A percentile compares a stretch with the other conserved stretches of the same genome.
Conservation (phyloP, 2,888 invertebrate genomes). For the Mythimna impura region DNA sequence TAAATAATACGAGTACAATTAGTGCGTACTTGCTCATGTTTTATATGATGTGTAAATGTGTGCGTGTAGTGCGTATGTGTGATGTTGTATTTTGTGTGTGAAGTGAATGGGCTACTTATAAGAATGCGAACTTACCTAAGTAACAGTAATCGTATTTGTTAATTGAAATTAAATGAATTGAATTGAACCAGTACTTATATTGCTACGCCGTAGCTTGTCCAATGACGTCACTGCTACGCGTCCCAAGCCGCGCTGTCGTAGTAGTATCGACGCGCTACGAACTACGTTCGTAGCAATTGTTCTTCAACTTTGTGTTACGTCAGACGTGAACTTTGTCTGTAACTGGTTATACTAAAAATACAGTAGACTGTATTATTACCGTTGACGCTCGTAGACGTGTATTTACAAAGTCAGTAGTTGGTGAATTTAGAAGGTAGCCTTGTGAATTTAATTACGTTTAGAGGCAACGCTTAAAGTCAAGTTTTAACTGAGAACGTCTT, state of each 20-base stretch:
- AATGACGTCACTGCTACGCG: constrained; percentile 24
- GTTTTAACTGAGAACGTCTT: no score
- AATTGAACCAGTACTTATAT: background rate
- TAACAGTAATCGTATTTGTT: background rate
- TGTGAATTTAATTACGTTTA: no score
- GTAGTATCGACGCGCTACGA: constrained; percentile 16
- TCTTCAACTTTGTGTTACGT: background rate
- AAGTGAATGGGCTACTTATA: no score
- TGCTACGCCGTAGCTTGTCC: constrained; percentile 25
- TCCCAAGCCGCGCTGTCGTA: constrained; percentile 4
- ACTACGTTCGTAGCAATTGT: constrained; percentile 16
- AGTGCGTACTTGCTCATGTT: no score
- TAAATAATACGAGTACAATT: no score
- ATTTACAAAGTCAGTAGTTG: background rate
- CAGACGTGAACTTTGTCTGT: background rate
- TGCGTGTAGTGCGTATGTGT: no score
- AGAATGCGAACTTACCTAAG: background rate
- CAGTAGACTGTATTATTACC: no score
- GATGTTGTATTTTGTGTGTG: no score
- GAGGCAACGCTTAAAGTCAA: no score
- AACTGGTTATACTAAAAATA: background rate
- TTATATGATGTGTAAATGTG: no score
- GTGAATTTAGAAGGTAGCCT: background rate
- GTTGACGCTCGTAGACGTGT: background rate
- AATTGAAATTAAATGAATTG: background rate